Percentiles rank a stretch among this genome's conserved stretches.
These are phyloP conservation scores for Pseudobourletiella spinata DNA, from an alignment of 1,140 invertebrate species.

Conservation along the genomic window DNA sequence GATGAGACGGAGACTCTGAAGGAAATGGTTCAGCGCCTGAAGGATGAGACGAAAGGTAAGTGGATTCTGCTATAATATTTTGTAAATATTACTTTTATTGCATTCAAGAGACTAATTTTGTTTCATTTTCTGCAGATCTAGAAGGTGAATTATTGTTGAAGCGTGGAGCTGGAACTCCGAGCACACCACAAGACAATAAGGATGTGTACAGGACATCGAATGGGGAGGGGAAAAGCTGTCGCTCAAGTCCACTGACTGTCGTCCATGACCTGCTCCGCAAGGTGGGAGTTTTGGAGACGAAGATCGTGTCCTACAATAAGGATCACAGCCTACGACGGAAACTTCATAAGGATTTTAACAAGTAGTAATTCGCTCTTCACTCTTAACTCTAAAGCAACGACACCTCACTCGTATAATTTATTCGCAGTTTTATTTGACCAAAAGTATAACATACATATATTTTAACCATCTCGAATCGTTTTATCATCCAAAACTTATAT, in stretches of 20 bases:
- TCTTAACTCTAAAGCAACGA: neutral
- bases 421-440: no score
- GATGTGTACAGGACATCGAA: neutral
- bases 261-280: conserved; percentile 86
- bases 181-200: neutral
- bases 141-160: conserved; percentile 5
- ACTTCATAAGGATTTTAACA: conserved; percentile 6
- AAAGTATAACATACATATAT: no score
- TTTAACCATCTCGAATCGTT: no score
- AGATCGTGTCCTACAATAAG: conserved; percentile 43
- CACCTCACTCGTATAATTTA: neutral
- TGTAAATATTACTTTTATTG: no score
- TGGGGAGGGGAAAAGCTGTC: conserved; percentile 64
- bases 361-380: neutral
- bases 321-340: conserved; percentile 2
- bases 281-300: conserved; percentile 56
- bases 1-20: conserved; percentile 90
- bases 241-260: conserved; percentile 85
- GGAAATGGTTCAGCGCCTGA: conserved; percentile 83
- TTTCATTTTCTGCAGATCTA: neutral
- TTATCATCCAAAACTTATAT: neutral
- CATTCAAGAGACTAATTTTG: no score
- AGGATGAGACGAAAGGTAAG: conserved; percentile 91
- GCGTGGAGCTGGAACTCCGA: conserved; percentile 1
- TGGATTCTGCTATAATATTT: no score